Evolutionary conservation across 2,888 invertebrate species (phyloP), one percentile per base, ranked within the genome.

Genomic region (Horisme vitalbata): DNA sequence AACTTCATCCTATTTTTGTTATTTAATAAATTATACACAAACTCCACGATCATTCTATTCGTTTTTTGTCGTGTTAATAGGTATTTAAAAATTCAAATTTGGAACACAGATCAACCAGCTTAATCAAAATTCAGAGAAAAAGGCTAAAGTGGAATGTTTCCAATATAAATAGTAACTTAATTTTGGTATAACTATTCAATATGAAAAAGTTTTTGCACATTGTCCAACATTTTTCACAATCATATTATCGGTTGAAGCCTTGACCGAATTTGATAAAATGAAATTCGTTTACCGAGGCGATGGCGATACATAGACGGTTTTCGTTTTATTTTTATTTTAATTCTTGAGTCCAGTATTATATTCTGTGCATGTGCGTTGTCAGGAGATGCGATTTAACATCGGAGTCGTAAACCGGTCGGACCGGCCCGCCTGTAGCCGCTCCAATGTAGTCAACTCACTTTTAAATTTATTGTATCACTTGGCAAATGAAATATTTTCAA

Each of bases 311-410:
- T 14, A 28, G 37, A 10, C 26, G 20, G 10, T 5, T 20, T 5
- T 32, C 10, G 7, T n/a, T 31, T 28, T 28, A 30, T 31, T 9
- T 6, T 6, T 20, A 20, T 32, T 18, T 15, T 15, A 5, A 18
- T 18, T 18, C 6, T 18, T 5, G 4, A 18, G 18, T 18, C 6
- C 18, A 18, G 66, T 65, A 71, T 75, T 75, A 71, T 71, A 71
- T 75, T 49, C 53, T 51, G 61, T 63, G 71, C 68, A 71, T 77
- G 71, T 68, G 72, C 75, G 49, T 80, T 79, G 83, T 83, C 83
- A 82, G 75, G 67, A 79, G 80, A 75, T 79, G 81, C 85, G 81
- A 87, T 88, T 83, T 83, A 83, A 77, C 81, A 82, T 80, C 83
- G 79, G 82, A 72, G 83, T 71, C 65, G 61, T 54, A 80, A 86